Base-by-base conservation (phyloP, 2,888 invertebrate species). In the Calameuta filiformis region DNA sequence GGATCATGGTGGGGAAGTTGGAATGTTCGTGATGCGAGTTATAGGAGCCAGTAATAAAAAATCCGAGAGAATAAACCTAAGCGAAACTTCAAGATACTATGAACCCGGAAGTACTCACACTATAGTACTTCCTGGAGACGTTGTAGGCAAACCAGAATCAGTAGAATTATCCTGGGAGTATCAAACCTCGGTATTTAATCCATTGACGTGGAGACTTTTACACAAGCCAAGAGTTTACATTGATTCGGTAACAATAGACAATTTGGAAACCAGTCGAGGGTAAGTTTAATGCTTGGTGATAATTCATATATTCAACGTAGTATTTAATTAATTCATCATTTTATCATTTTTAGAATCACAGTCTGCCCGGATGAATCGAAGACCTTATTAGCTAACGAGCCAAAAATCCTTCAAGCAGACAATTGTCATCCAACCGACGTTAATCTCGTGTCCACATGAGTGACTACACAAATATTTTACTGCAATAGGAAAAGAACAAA, bases 161-260 rank as follows among this genome's bases (percentile, higher is more conserved):
- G 94, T 95, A 0, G 94, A 95, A 82, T 94, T 97, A 1, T 94
- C 95, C 85, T 97, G 96, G 96, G 95, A 95, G 85, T 97, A 96
- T 86, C 94, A 95, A 85, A 95, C 95, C 4, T 96, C 95, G 81
- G 90, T 96, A 34, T 94, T 97, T 84, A 97, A 97, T 91, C 96
- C 97, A 0, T 93, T 97, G 82, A 97, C 97, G 0, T 97, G 97
- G 97, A 93, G 97, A 79, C 91, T 97, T 68, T 91, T 97, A 12
- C 94, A 95, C 78, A 94, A 94, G 9, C 96, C 97, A 0, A 94
- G 95, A 81, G 94, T 97, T 77, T 96, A 95, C 88, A 92, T 97
- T 75, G 95, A 95, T 79, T 94, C 94, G 81, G 92, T 97, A 69
- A 94, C 94, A 74, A 92, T 97, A 68, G 95, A 96, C 73, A 95